Evolutionary conservation across 2,888 invertebrate species (phyloP).

Genomic region (Drosophila formosana): DNA sequence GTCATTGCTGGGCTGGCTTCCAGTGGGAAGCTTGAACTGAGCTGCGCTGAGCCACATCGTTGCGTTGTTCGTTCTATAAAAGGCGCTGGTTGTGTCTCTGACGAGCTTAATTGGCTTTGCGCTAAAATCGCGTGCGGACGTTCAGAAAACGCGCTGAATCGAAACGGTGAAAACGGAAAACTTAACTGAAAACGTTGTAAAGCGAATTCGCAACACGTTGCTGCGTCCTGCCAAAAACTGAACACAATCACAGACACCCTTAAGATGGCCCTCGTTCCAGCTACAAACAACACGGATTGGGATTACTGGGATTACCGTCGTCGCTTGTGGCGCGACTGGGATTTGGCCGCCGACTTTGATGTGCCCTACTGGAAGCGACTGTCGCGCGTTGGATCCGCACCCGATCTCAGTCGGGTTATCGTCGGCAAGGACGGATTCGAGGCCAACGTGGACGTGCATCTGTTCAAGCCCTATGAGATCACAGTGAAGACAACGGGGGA

Average conservation of each 20-base stretch:
- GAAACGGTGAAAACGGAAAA: constrained; percentile 41
- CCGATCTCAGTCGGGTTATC: constrained; percentile 83
- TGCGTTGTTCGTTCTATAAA: constrained; percentile 72
- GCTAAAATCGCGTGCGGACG: constrained; percentile 82
- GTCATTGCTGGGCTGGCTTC: constrained; percentile 60
- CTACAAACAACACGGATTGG: constrained; percentile 79
- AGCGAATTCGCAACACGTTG: constrained; percentile 57
- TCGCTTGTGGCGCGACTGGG: constrained; percentile 84
- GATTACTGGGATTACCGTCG: constrained; percentile 84
- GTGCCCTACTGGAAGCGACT: constrained; percentile 84
- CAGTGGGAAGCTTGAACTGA: constrained; percentile 44
- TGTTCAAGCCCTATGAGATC: constrained; percentile 89
- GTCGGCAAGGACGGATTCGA: constrained; percentile 89
- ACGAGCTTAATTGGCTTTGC: constrained; percentile 83
- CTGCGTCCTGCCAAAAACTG: constrained; percentile 62
- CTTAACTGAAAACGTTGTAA: constrained; percentile 10
- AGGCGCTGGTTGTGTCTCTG: constrained; percentile 70
- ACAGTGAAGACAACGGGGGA: constrained; percentile 89
- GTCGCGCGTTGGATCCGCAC: constrained; percentile 83
- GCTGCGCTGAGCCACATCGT: neutral
- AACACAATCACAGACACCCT: constrained; percentile 21
- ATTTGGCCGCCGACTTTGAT: constrained; percentile 82
- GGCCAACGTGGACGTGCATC: constrained; percentile 89
- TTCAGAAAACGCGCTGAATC: constrained; percentile 63
- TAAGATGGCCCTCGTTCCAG: constrained; percentile 82